These are phyloP conservation scores for Teleogryllus occipitalis DNA, from an alignment of 1,140 invertebrate genomes.

Conservation along the genomic window DNA sequence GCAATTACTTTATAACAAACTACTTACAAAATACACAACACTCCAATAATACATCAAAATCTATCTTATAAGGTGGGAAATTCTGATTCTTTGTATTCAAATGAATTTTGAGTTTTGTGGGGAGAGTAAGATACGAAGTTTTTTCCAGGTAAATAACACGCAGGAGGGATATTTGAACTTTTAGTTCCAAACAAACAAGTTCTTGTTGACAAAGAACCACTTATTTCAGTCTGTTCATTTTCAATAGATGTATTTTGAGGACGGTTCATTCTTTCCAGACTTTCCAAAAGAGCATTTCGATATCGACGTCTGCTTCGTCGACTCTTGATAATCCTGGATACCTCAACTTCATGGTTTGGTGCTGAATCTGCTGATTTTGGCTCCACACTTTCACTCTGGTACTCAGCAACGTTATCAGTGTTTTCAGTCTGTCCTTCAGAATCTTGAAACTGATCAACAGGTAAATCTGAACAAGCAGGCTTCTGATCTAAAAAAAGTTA, in stretches of 20 bases:
- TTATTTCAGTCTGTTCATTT: neutral
- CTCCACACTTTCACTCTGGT: too few relatives aligned
- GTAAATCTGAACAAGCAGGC: too few relatives aligned
- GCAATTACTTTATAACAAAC: neutral
- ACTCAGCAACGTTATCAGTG: too few relatives aligned
- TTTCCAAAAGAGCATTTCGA: neutral
- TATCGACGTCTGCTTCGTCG: neutral
- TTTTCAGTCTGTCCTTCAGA: too few relatives aligned
- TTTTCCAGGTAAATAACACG: neutral
- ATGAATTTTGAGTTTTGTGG: neutral
- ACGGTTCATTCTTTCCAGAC: neutral
- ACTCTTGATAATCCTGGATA: too few relatives aligned
- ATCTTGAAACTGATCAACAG: too few relatives aligned
- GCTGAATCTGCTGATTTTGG: too few relatives aligned
- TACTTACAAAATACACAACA: neutral
- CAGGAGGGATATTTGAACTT: neutral
- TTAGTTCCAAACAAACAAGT: neutral
- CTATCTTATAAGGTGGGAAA: neutral
- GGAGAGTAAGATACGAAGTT: too few relatives aligned
- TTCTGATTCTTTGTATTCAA: neutral
- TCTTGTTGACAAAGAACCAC: neutral
- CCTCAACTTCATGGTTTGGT: too few relatives aligned
- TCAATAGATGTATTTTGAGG: neutral
- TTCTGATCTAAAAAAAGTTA: too few relatives aligned
- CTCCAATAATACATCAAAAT: neutral